Evolutionary conservation across 1,140 invertebrate species (phyloP).

Genomic region (Holcopasites calliopsidis): DNA sequence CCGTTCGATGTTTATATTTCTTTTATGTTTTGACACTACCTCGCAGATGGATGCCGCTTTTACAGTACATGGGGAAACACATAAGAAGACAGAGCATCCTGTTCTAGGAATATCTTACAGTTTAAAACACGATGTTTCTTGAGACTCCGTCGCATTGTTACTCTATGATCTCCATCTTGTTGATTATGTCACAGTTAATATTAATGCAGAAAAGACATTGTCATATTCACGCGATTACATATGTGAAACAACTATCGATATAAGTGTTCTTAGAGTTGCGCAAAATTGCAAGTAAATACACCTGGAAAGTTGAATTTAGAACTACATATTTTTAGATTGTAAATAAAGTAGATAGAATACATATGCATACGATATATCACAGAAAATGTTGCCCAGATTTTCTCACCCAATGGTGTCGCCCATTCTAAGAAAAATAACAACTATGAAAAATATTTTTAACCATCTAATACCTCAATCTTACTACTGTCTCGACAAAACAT

Average conservation of each 20-base stretch:
- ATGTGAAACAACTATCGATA: slow-evolving; percentile 45
- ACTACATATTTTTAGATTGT: slow-evolving; percentile 70
- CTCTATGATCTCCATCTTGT: slow-evolving; percentile 45
- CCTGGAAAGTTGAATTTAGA: slow-evolving; percentile 47
- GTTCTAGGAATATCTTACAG: slow-evolving; percentile 20
- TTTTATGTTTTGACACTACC: slow-evolving; percentile 48
- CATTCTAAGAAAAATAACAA: slow-evolving; percentile 14
- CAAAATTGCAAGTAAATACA: slow-evolving; percentile 44
- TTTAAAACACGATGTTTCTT: slow-evolving; percentile 31
- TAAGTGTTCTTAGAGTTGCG: slow-evolving; percentile 61
- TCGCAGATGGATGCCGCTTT: slow-evolving; percentile 50
- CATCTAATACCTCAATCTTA: not conserved
- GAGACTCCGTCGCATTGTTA: slow-evolving; percentile 38
- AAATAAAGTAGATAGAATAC: slow-evolving; percentile 68
- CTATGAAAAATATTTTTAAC: not conserved
- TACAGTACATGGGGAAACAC: slow-evolving; percentile 9
- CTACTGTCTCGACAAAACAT: slow-evolving; percentile 6
- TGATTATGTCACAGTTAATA: slow-evolving; percentile 45
- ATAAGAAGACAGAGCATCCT: not conserved
- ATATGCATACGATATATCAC: slow-evolving; percentile 50
- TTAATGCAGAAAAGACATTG: slow-evolving; percentile 44
- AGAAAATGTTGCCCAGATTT: slow-evolving; percentile 57
- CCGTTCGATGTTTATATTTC: slow-evolving; percentile 26
- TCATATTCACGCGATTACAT: slow-evolving; percentile 25
- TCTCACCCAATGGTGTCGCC: slow-evolving; percentile 46